phyloP scores from a whole-genome alignment of 1,140 invertebrate species.

The Rhopalosiphum maidis region DNA sequence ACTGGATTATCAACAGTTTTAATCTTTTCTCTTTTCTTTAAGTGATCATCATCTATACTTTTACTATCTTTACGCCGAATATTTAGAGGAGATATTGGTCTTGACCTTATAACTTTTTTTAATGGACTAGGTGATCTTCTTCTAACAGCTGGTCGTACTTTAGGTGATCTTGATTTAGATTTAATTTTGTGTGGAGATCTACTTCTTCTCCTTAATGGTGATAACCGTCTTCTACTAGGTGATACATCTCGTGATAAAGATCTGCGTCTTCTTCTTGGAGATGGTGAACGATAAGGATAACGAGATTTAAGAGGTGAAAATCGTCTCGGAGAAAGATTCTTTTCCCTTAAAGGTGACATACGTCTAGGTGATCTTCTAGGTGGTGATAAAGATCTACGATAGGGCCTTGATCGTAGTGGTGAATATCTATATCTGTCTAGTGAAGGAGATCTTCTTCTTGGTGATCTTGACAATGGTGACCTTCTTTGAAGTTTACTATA shows the following conservation, averaged over 20 bases:
- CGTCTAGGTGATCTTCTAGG: conserved; percentile 46
- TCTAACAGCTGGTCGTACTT: conserved; percentile 3
- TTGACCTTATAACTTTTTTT: conserved; percentile 16
- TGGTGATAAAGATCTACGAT: conserved; percentile 40
- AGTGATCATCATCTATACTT: conserved; percentile 18
- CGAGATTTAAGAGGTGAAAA: conserved; percentile 42
- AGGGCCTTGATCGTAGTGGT: conserved; percentile 5
- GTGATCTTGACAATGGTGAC: conserved; percentile 38
- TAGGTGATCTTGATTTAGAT: conserved; percentile 55
- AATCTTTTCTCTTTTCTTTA: conserved; percentile 27
- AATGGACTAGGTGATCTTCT: conserved; percentile 48
- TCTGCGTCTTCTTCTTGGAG: conserved; percentile 42
- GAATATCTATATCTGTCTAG: conserved; percentile 49
- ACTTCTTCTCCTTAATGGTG: conserved; percentile 53
- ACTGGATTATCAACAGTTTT: background rate
- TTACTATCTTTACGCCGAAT: conserved; percentile 44
- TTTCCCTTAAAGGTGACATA: conserved; percentile 30
- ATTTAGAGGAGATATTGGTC: conserved; percentile 26
- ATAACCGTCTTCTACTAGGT: conserved; percentile 39
- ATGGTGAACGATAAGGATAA: conserved; percentile 49
- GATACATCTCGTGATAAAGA: conserved; percentile 49
- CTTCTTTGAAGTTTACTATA: conserved; percentile 47
- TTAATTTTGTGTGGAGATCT: conserved; percentile 32
- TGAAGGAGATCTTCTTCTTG: conserved; percentile 49
- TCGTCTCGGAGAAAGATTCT: conserved; percentile 45